Percentiles rank a stretch among this genome's conserved stretches.
These are phyloP conservation scores for Drosophila recens DNA, from an alignment of 2,888 invertebrate genomes.

Conservation along the genomic window DNA sequence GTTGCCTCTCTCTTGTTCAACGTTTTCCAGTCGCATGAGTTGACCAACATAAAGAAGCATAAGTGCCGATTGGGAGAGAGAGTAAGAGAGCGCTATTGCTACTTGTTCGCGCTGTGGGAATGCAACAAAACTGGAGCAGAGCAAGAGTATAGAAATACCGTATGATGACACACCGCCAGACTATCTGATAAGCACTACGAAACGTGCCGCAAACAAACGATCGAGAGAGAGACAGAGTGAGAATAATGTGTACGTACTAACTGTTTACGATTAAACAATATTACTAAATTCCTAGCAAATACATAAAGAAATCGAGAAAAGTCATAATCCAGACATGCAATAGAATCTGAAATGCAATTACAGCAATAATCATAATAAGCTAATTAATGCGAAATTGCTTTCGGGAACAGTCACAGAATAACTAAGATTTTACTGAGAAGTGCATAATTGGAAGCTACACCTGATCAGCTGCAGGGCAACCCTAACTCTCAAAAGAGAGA, in stretches of 20 bases:
- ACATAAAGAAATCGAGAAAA: neutral
- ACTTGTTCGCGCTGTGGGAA: slow-evolving; percentile 25
- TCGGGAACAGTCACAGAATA: neutral
- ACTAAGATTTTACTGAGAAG: neutral
- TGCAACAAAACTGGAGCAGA: slow-evolving; percentile 41
- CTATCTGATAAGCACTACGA: slow-evolving; percentile 36
- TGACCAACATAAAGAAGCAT: slow-evolving; percentile 60
- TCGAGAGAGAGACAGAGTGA: slow-evolving; percentile 6
- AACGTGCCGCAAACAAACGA: slow-evolving; percentile 15
- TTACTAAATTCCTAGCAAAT: neutral
- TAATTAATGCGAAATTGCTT: slow-evolving; percentile 1
- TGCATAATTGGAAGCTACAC: neutral
- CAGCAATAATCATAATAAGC: neutral
- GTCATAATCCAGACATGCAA: slow-evolving; percentile 9
- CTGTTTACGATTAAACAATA: neutral
- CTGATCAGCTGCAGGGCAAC: slow-evolving; percentile 26
- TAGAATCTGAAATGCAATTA: neutral
- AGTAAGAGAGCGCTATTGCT: slow-evolving; percentile 1
- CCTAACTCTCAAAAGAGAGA: slow-evolving; percentile 10
- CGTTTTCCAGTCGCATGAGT: slow-evolving; percentile 52
- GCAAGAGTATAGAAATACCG: slow-evolving; percentile 6
- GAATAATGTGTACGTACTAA: neutral
- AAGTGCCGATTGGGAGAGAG: slow-evolving; percentile 18
- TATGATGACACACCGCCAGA: slow-evolving; percentile 42
- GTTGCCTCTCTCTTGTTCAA: slow-evolving; percentile 22